Evolutionary conservation across 2,888 invertebrate genomes (phyloP), one percentile per base, ranked within the genome.

Genomic region (Caenorhabditis sp.): DNA sequence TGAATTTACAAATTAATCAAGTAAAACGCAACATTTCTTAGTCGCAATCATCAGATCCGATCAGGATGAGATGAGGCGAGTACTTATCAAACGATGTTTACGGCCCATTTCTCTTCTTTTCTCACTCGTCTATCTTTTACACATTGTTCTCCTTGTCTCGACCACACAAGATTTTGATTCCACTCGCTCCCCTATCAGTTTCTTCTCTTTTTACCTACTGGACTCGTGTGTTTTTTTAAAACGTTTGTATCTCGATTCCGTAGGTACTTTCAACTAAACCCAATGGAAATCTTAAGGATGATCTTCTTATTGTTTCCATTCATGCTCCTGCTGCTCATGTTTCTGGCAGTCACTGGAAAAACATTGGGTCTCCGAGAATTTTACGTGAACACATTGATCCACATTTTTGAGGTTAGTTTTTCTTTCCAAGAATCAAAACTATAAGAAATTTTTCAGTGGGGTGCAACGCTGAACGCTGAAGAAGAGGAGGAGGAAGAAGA

Each of bases 291-390:
- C 32, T 55, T 85, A 8, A 76, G 84, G 1, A 77, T 86, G 22
- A 80, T 84, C 60, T 83, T 88, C 55, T 91, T 91, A 40, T 91
- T 91, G 9, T 85, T 91, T n/a, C 76, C 80, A 8, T 28, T 82
- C 95, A 91, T 95, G 95, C 91, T 95, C 95, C 93, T 95, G 95
- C 92, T 94, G 53, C 87, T 91, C 56, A 77, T 93, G 37, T 80
- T 93, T 20, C 90, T 97, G 89, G 97, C 97, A 70, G 96, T 96
- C 40, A 95, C 97, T 91, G 97, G 97, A 88, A 96, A 96, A 93
- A 96, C 97, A 6, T 94, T 97, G 86, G 97, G 97, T 80, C 95
- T 97, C 20, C 93, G 97, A 87, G 94, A 95, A 91, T 94, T 95
- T 55, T 98, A 97, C 92, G 96, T 97, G 80, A 95, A 95, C 92